Conservation (phyloP, 2,113 vertebrate genomes). For the Syngnathus floridae region DNA sequence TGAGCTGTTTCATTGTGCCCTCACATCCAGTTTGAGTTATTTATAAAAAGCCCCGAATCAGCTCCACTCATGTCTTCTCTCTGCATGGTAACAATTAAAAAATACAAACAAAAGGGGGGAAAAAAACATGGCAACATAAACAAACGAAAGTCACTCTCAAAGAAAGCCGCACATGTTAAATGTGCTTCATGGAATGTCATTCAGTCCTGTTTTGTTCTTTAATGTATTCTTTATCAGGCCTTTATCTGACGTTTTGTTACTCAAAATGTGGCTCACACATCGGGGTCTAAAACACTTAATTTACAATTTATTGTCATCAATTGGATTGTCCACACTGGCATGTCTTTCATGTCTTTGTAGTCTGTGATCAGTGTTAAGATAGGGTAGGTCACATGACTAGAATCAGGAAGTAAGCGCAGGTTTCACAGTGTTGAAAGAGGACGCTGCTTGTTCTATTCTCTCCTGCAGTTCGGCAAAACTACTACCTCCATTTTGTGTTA, state of each 20-base stretch:
- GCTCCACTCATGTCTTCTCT: conserved; percentile 47
- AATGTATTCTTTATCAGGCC: neutral
- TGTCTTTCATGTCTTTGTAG: too few species aligned
- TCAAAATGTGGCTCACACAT: neutral
- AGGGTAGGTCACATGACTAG: too few species aligned
- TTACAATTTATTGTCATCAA: neutral
- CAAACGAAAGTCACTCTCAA: conserved; percentile 19
- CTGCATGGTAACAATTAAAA: conserved; percentile 15
- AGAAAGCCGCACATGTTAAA: neutral
- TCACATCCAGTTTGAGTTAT: conserved; percentile 48
- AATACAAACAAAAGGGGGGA: neutral
- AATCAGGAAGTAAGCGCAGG: too few species aligned
- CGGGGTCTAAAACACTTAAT: neutral
- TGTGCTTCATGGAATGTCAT: neutral
- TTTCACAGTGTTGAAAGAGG: too few species aligned
- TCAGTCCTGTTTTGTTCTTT: neutral
- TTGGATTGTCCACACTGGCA: too few species aligned
- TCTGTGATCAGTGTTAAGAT: too few species aligned
- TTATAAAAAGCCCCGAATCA: conserved; percentile 59
- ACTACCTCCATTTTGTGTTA: too few species aligned
- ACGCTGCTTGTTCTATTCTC: too few species aligned
- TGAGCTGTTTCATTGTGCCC: conserved; percentile 41
- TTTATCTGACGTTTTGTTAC: neutral
- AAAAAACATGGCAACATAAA: conserved; percentile 10
- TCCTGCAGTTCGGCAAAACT: too few species aligned